Evolutionary conservation across 35 echinoderm and acorn worm species (phyloP).

Genomic region (Holothuria glaberrima): DNA sequence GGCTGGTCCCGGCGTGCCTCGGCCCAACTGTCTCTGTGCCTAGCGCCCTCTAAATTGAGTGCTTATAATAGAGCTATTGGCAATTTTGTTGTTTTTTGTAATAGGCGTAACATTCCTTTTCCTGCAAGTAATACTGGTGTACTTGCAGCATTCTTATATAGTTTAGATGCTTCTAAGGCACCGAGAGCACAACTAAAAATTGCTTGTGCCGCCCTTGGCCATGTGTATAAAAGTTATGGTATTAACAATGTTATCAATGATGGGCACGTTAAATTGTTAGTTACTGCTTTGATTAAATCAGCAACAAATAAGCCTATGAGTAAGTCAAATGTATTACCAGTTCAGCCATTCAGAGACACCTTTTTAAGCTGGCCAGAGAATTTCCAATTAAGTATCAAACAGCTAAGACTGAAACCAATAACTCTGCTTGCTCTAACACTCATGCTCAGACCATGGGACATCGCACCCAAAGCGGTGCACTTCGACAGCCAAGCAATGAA

Average conservation of each 20-base stretch:
- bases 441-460: constrained; percentile 40
- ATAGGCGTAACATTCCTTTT: not conserved
- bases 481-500: constrained; percentile 33
- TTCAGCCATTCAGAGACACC: constrained; percentile 12
- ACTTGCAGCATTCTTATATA: not conserved
- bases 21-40: constrained; percentile 27
- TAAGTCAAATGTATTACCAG: constrained; percentile 54
- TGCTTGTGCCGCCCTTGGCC: not conserved
- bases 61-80: constrained; percentile 43
- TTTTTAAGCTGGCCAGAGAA: constrained; percentile 36
- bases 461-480: constrained; percentile 52
- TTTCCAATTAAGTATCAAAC: constrained; percentile 43
- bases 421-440: constrained; percentile 21
- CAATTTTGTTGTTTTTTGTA: constrained; percentile 24
- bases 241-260: constrained; percentile 6
- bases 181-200: constrained; percentile 21
- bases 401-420: constrained; percentile 43
- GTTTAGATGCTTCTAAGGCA: constrained; percentile 1
- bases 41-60: constrained; percentile 49
- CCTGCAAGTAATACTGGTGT: constrained; percentile 15
- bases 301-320: constrained; percentile 48
- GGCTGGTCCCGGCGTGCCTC: constrained; percentile 38
- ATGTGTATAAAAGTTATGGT: constrained; percentile 24
- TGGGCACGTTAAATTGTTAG: constrained; percentile 1
- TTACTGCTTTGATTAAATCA: constrained; percentile 32